Percentiles rank a stretch among this genome's conserved stretches.
phyloP scores from a whole-genome alignment of 2,797 vertebrate species.

The Cygnus olor region DNA sequence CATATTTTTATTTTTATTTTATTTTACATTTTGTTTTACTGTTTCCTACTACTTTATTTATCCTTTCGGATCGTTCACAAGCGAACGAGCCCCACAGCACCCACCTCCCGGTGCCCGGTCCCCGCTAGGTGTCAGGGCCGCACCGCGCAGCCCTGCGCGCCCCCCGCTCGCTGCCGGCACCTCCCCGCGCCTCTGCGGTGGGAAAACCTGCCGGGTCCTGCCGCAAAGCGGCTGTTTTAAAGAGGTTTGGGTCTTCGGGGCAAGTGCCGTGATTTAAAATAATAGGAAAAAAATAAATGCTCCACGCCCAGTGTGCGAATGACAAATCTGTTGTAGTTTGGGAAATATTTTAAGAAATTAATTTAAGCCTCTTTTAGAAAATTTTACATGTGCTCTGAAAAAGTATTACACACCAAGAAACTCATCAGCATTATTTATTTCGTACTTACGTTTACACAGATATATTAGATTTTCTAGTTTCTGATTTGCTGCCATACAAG shows the following conservation, averaged over 20 bases:
- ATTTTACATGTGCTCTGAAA: slow-evolving; percentile 68
- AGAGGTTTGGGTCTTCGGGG: slow-evolving; percentile 61
- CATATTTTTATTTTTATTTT: no score
- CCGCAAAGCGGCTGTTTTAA: slow-evolving; percentile 14
- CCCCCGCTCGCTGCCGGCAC: no score
- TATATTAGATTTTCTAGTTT: slow-evolving; percentile 20
- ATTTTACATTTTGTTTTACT: no score
- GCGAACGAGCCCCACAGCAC: no score
- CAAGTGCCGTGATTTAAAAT: slow-evolving; percentile 73
- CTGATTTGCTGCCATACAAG: neutral
- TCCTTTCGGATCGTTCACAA: no score
- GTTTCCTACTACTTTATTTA: no score
- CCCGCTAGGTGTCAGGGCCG: slow-evolving; percentile 17
- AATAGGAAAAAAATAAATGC: slow-evolving; percentile 37
- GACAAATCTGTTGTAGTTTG: slow-evolving; percentile 64
- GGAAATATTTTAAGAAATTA: slow-evolving; percentile 63
- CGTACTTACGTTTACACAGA: slow-evolving; percentile 42
- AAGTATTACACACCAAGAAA: slow-evolving; percentile 44
- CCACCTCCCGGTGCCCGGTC: no score
- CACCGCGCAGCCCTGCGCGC: neutral
- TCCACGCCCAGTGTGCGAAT: slow-evolving; percentile 46
- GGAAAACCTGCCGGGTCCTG: no score
- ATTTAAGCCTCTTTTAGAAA: slow-evolving; percentile 59
- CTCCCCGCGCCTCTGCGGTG: neutral
- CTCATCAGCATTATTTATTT: slow-evolving; percentile 58